Percentiles rank a stretch among this genome's conserved stretches.
These are phyloP conservation scores for Andrena dorsata DNA, from an alignment of 2,888 invertebrate genomes.

Conservation along the genomic window DNA sequence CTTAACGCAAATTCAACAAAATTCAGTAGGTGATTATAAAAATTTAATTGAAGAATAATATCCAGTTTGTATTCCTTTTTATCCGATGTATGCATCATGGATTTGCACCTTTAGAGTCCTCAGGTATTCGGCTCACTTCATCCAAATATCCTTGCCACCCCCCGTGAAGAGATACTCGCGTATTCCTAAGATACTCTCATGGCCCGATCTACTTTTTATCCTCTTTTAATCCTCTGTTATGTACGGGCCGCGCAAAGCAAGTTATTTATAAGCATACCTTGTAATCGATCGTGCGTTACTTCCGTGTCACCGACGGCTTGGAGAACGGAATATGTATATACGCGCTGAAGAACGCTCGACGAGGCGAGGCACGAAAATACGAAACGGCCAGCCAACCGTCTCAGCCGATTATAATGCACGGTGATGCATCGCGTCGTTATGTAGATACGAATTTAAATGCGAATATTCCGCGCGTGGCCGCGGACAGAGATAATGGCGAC, in stretches of 20 bases:
- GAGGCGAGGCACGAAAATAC: conserved; percentile 44
- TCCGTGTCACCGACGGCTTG: conserved; percentile 68
- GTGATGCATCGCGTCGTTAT: conserved; percentile 50
- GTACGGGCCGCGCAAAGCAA: conserved; percentile 49
- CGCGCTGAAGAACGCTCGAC: conserved; percentile 47
- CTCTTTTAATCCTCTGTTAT: conserved; percentile 43
- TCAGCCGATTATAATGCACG: conserved; percentile 30
- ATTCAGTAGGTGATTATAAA: too few relatives aligned
- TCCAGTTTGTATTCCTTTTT: too few relatives aligned
- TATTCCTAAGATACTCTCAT: conserved; percentile 22
- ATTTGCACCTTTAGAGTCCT: neutral
- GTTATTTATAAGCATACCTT: conserved; percentile 67
- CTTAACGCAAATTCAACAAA: too few relatives aligned
- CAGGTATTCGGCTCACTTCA: neutral
- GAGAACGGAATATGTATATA: conserved; percentile 46
- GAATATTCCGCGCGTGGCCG: conserved; percentile 25
- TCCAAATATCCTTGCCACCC: neutral
- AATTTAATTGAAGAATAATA: too few relatives aligned
- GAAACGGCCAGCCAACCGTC: conserved; percentile 36
- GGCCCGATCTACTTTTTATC: neutral
- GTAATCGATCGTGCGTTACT: conserved; percentile 71
- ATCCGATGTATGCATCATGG: too few relatives aligned
- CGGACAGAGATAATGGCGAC: conserved; percentile 28
- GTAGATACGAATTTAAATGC: conserved; percentile 52
- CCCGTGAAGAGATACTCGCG: neutral